phyloP scores from a whole-genome alignment of 1,140 invertebrate genomes.

The Drosophila bipectinata region DNA sequence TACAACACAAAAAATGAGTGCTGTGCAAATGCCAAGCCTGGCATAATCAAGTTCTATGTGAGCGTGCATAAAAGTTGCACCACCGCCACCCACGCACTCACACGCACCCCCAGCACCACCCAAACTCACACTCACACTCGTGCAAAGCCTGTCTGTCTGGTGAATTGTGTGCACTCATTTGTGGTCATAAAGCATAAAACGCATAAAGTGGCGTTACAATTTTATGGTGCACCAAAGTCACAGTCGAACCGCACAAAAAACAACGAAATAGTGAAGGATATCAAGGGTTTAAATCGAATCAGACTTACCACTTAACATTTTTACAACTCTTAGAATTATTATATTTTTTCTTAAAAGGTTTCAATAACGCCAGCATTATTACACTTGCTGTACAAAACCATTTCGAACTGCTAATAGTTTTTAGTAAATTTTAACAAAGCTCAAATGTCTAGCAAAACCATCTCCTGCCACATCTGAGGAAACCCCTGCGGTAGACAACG shows the following conservation, averaged over 20 bases:
- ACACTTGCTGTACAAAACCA: neutral
- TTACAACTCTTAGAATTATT: too few species aligned
- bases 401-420: neutral
- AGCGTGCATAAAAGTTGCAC: slow-evolving; percentile 72
- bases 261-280: neutral
- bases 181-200: slow-evolving; percentile 83
- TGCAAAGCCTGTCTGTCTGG: slow-evolving; percentile 42
- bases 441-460: neutral
- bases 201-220: slow-evolving; percentile 80
- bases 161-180: slow-evolving; percentile 74
- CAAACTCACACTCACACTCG: neutral
- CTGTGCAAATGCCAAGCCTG: slow-evolving; percentile 63
- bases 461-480: slow-evolving; percentile 3
- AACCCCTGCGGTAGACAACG: neutral
- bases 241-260: slow-evolving; percentile 47
- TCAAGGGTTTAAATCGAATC: slow-evolving; percentile 9
- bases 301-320: slow-evolving; percentile 19
- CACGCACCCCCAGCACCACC: slow-evolving; percentile 13
- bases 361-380: too few species aligned
- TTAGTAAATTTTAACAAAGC: neutral
- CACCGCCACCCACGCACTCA: slow-evolving; percentile 5
- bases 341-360: too few species aligned
- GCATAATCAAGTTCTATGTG: slow-evolving; percentile 78
- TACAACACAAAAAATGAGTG: slow-evolving; percentile 47
- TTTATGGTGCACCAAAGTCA: slow-evolving; percentile 72